Evolutionary conservation across 2,888 invertebrate genomes (phyloP).

Genomic region (Galeruca laticollis): DNA sequence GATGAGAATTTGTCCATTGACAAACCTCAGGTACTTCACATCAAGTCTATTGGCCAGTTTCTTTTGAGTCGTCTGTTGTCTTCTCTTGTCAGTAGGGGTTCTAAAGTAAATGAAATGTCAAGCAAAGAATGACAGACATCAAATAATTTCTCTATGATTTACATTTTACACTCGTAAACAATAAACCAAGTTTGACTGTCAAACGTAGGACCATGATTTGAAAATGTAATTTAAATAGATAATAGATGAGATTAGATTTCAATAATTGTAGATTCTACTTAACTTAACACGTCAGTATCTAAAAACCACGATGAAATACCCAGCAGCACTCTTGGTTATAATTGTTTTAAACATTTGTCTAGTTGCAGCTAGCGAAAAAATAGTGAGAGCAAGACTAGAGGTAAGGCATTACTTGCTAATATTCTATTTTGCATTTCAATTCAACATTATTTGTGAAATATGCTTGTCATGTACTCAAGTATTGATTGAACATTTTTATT

Average conservation of each 20-base stretch:
- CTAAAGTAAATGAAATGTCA: too few species aligned
- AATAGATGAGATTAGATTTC: neutral
- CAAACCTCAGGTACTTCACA: too few species aligned
- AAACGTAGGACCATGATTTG: neutral
- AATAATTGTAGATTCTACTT: neutral
- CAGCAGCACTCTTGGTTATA: conserved; percentile 3
- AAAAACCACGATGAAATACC: conserved; percentile 1
- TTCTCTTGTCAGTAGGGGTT: too few species aligned
- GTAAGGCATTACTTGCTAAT: conserved; percentile 41
- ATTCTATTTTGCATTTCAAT: neutral
- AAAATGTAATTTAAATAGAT: conserved; percentile 5
- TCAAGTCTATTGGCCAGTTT: too few species aligned
- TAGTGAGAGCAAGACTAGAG: conserved; percentile 52
- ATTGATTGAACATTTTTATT: too few species aligned
- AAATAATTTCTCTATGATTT: too few species aligned
- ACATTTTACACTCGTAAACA: neutral
- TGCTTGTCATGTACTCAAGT: too few species aligned
- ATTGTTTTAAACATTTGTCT: conserved; percentile 10
- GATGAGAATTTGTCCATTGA: too few species aligned
- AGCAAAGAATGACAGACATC: too few species aligned
- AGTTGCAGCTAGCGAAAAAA: conserved; percentile 33
- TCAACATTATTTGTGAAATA: neutral
- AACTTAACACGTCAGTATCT: neutral
- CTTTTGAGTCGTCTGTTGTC: too few species aligned
- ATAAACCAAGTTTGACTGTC: neutral